Percentiles rank a stretch among this genome's conserved stretches.
Evolutionary conservation across 2,888 invertebrate genomes (phyloP).

Genomic region (Hemithea aestivaria): DNA sequence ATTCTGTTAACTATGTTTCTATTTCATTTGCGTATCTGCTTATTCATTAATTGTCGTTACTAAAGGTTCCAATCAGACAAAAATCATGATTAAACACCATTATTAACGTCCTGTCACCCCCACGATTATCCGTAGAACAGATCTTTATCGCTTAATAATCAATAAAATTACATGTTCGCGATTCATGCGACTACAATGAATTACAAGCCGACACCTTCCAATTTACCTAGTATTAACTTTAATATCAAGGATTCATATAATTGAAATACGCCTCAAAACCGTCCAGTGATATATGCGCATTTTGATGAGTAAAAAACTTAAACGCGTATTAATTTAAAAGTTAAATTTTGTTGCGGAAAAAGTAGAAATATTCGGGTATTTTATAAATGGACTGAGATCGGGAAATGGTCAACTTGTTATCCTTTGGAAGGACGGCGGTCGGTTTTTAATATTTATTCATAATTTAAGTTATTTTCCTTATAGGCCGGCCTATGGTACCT

Average conservation of each 20-base stretch:
- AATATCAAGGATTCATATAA: constrained; percentile 56
- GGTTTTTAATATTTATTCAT: no score
- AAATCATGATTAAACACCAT: no score
- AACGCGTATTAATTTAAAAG: constrained; percentile 25
- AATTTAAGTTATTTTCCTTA: no score
- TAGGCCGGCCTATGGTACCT: no score
- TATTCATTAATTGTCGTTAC: no score
- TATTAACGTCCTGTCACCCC: no score
- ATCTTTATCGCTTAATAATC: constrained; percentile 25
- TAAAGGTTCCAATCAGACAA: no score
- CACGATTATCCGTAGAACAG: constrained; percentile 1
- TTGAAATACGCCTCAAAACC: constrained; percentile 41
- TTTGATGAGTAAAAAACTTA: constrained; percentile 27
- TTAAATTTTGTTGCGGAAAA: constrained; percentile 21
- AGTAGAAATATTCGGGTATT: constrained; percentile 11
- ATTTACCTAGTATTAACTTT: constrained; percentile 58
- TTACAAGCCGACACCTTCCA: constrained; percentile 43
- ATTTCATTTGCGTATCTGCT: no score
- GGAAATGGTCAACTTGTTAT: constrained; percentile 10
- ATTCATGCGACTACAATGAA: constrained; percentile 29
- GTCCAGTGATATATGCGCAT: constrained; percentile 26
- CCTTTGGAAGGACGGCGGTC: no score
- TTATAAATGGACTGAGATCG: constrained; percentile 11
- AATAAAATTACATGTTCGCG: constrained; percentile 18
- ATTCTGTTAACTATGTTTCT: no score